Percentiles rank a stretch among this genome's conserved stretches.
Conservation (phyloP, 2,888 invertebrate species). For the Trimorus sp. region DNA sequence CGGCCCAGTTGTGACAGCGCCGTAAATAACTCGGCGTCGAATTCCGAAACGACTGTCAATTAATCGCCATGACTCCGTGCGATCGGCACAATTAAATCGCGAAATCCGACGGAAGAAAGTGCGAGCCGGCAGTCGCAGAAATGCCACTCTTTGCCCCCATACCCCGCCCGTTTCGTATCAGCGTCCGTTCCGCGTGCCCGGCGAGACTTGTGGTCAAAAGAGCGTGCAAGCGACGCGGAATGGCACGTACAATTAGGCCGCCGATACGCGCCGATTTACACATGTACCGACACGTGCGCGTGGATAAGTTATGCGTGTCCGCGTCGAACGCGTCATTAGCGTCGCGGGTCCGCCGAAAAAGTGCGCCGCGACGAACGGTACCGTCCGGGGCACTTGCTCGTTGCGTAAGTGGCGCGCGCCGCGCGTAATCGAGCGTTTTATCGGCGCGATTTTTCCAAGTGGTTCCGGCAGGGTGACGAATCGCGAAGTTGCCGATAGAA, state of each 20-base stretch:
- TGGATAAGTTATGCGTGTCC: slow-evolving; percentile 47
- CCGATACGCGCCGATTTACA: slow-evolving; percentile 47
- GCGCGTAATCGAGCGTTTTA: slow-evolving; percentile 32
- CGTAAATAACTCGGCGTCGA: slow-evolving; percentile 7
- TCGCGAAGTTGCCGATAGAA: too few relatives aligned
- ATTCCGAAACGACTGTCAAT: slow-evolving; percentile 29
- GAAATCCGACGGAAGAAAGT: slow-evolving; percentile 41
- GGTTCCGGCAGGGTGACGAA: too few relatives aligned
- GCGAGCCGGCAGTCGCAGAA: slow-evolving; percentile 44
- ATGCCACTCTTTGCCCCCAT: slow-evolving; percentile 32
- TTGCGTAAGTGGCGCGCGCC: slow-evolving; percentile 30
- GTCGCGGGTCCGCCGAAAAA: slow-evolving; percentile 36
- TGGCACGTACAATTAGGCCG: slow-evolving; percentile 58
- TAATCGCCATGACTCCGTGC: slow-evolving; percentile 5
- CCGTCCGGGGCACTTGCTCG: neutral
- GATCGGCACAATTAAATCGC: slow-evolving; percentile 2
- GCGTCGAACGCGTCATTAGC: slow-evolving; percentile 47
- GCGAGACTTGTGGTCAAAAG: slow-evolving; percentile 74
- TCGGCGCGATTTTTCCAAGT: neutral
- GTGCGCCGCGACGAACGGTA: slow-evolving; percentile 10
- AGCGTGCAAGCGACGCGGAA: slow-evolving; percentile 76
- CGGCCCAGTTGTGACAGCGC: neutral
- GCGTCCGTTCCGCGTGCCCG: slow-evolving; percentile 76
- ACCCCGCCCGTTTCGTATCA: slow-evolving; percentile 38
- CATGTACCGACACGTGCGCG: slow-evolving; percentile 53